These are phyloP conservation scores for Sitodiplosis mosellana DNA, from an alignment of 1,140 invertebrate genomes.

Conservation along the genomic window DNA sequence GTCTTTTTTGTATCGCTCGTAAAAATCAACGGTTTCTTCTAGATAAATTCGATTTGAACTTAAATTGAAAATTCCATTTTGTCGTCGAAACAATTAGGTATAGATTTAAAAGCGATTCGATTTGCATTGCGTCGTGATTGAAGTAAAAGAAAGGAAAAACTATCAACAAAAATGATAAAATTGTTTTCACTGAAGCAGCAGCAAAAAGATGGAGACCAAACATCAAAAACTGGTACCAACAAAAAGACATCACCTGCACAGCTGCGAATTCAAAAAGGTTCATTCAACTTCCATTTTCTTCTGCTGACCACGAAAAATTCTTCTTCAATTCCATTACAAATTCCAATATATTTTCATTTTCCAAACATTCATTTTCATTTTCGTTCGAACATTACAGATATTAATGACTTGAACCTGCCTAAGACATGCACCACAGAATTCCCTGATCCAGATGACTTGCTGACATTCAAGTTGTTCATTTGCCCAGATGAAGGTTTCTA, in stretches of 20 bases:
- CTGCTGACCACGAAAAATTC: background rate
- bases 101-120: no score
- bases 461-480: conserved; percentile 91
- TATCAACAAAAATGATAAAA: conserved; percentile 66
- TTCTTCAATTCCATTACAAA: background rate
- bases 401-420: conserved; percentile 92
- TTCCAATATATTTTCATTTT: conserved; percentile 1
- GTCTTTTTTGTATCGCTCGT: no score
- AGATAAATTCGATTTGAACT: no score
- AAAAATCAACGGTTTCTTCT: no score
- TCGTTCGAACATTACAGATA: conserved; percentile 44
- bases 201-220: conserved; percentile 86
- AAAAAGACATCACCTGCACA: conserved; percentile 91
- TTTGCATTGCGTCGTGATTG: no score
- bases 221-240: conserved; percentile 55
- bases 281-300: conserved; percentile 1
- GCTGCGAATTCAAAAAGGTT: conserved; percentile 93
- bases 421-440: conserved; percentile 94
- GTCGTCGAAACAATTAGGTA: no score
- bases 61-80: no score
- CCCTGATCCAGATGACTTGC: conserved; percentile 87
- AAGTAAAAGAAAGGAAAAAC: no score
- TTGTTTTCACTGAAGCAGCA: conserved; percentile 95
- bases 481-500: conserved; percentile 97
- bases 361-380: conserved; percentile 6